Base-by-base conservation (phyloP, 2,797 vertebrate species). In the Loris lydekkerianus region DNA sequence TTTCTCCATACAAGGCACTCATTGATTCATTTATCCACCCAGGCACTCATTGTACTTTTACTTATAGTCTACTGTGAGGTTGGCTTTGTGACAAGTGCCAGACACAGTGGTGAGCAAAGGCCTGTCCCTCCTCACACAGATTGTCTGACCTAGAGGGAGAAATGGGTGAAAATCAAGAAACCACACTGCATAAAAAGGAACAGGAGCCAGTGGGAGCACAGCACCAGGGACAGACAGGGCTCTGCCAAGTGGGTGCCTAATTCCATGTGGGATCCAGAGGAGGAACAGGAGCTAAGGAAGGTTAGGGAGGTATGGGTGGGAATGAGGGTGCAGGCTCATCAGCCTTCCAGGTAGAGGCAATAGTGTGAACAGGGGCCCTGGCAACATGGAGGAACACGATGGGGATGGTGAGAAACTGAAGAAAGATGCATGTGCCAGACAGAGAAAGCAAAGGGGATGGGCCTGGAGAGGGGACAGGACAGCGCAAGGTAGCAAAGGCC, bases 81-180 rank as follows among this genome's bases (percentile, higher is more conserved):
- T 82, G 37, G 21, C 43, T 82, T 49, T 89, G n/a, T 70, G 37
- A 75, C 15, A 60, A n/a, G 61, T 27, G n/a, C 60, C 76, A 93
- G 76, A 70, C 17, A 69, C 21, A 67, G 25, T 37, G 60, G 21
- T 77, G 43, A 89, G 56, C 15, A 82, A 13, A 61, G 75, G 18
- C 25, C 53, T 14, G 2, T 11, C 21, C 58, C 29, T 93, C 69
- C 75, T 60, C 69, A 91, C 56, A 49, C 0, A 49, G 70, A 53
- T 20, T 43, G 5, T 29, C 60, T 37, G 65, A 82, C 46, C 53
- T 75, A 72, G 53, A 29, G 5, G 58, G 63, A 92, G 11, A 29
- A 81, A 90, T 4, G 72, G 63, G 67, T 37, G n/a, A 40, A 23
- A 75, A 93, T 72, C 90, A 91, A 37, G 43, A 34, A 90, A 72